A percentile compares a stretch with the other conserved stretches of the same genome.
Conservation (phyloP, 92 coral and sea anemone genomes). For the Epizoanthus illoricatus region DNA sequence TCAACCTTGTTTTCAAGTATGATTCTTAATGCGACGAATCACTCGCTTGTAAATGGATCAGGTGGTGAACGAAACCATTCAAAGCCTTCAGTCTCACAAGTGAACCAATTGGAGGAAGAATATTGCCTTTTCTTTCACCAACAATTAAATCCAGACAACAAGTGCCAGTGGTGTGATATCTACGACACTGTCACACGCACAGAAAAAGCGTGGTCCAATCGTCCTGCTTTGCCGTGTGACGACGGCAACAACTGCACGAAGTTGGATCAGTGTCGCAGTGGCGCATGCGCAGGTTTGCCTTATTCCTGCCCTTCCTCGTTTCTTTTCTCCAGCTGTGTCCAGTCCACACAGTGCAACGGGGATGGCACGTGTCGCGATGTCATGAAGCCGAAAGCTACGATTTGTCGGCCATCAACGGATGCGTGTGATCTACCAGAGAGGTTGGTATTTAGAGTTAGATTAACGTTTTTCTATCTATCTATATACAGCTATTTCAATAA, state of each 20-base stretch:
- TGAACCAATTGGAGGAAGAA: too few species aligned
- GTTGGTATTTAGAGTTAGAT: constrained; percentile 33
- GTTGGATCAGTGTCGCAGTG: constrained; percentile 65
- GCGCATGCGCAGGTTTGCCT: constrained; percentile 62
- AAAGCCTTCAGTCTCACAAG: too few species aligned
- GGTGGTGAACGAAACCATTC: not conserved
- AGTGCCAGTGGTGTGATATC: constrained; percentile 94
- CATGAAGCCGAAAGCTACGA: constrained; percentile 63
- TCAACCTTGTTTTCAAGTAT: too few species aligned
- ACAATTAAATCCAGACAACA: constrained; percentile 63
- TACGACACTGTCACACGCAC: constrained; percentile 60
- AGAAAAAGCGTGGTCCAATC: constrained; percentile 71
- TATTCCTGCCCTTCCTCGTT: constrained; percentile 77
- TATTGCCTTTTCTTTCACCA: constrained; percentile 47
- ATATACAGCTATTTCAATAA: too few species aligned
- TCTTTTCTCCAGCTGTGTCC: constrained; percentile 69
- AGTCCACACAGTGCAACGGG: constrained; percentile 72
- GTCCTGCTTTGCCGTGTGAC: constrained; percentile 76
- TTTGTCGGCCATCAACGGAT: constrained; percentile 76
- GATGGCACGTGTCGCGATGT: constrained; percentile 72
- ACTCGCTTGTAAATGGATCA: not conserved
- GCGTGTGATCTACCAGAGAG: constrained; percentile 83
- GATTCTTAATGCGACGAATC: too few species aligned
- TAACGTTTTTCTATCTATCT: not conserved
- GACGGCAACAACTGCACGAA: constrained; percentile 77